Conservation (phyloP, 1,140 invertebrate species). For the Latrodectus geometricus region DNA sequence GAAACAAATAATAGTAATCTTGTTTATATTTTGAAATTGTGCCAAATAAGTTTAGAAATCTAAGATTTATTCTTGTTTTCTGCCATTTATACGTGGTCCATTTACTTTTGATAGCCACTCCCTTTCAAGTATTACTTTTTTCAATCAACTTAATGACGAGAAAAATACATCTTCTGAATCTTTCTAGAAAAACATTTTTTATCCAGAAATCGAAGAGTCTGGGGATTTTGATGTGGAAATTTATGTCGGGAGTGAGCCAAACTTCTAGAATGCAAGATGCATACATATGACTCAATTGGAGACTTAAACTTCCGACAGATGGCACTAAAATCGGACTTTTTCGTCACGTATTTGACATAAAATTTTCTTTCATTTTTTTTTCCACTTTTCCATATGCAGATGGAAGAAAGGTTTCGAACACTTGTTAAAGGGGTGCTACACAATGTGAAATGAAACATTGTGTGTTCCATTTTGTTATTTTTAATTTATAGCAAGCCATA, state of each 20-base stretch:
- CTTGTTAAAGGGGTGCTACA: neutral
- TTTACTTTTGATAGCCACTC: neutral
- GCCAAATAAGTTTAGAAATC: neutral
- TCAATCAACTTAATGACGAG: neutral
- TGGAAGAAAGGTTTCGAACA: neutral
- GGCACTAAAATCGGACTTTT: constrained; percentile 23
- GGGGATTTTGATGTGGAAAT: neutral
- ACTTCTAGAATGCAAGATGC: constrained; percentile 27
- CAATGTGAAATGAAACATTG: neutral
- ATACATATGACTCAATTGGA: constrained; percentile 22
- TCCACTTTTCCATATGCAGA: neutral
- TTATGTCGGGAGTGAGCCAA: constrained; percentile 18
- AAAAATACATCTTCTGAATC: neutral
- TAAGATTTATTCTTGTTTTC: neutral
- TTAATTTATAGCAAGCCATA: neutral
- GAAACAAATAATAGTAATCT: no score
- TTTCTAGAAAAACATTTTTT: neutral
- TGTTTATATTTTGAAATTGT: neutral
- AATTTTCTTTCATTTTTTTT: neutral
- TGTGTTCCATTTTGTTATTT: neutral
- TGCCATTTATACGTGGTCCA: neutral
- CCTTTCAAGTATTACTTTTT: neutral
- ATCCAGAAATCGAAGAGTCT: neutral
- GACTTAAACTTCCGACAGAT: constrained; percentile 3
- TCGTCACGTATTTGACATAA: constrained; percentile 37